A percentile compares a stretch with the other conserved stretches of the same genome.
Conservation (phyloP, 2,797 vertebrate genomes). For the Austrolebias charrua region DNA sequence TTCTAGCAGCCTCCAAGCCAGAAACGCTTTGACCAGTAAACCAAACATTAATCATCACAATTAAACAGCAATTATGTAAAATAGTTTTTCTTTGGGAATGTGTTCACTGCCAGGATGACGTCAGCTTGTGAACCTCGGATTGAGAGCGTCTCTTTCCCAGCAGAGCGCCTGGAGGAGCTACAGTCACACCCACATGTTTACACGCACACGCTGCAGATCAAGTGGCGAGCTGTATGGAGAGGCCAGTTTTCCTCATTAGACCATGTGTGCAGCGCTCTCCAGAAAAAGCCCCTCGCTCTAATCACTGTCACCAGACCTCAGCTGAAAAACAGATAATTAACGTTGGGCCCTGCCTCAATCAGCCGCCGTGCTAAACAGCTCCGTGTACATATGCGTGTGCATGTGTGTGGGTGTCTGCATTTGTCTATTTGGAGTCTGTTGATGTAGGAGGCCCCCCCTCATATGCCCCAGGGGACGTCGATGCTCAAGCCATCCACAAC, state of each 20-base stretch:
- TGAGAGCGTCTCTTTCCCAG: constrained; percentile 46
- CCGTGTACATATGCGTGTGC: constrained; percentile 58
- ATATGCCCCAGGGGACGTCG: constrained; percentile 33
- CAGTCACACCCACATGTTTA: constrained; percentile 61
- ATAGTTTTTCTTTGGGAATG: constrained; percentile 39
- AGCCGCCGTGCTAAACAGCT: constrained; percentile 72
- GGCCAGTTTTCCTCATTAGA: constrained; percentile 81
- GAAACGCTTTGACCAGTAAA: constrained; percentile 32
- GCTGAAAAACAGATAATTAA: constrained; percentile 75
- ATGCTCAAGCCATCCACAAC: constrained; percentile 69
- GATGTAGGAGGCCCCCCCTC: constrained; percentile 45
- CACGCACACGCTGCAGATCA: constrained; percentile 62
- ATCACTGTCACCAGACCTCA: constrained; percentile 79
- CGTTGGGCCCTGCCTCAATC: constrained; percentile 73
- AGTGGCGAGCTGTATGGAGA: constrained; percentile 71
- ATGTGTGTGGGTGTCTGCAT: constrained; percentile 57
- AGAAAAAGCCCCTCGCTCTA: constrained; percentile 71
- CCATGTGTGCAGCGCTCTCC: constrained; percentile 62
- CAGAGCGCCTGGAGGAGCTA: constrained; percentile 55
- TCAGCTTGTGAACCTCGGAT: constrained; percentile 47
- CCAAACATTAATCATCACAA: constrained; percentile 50
- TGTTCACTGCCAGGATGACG: constrained; percentile 48
- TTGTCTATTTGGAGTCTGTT: constrained; percentile 67
- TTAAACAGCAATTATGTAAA: constrained; percentile 60
- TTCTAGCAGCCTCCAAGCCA: constrained; percentile 18